Percentiles rank a stretch among this genome's conserved stretches.
These are phyloP conservation scores for Sycophaga agraensis DNA, from an alignment of 1,140 invertebrate species.

Conservation along the genomic window DNA sequence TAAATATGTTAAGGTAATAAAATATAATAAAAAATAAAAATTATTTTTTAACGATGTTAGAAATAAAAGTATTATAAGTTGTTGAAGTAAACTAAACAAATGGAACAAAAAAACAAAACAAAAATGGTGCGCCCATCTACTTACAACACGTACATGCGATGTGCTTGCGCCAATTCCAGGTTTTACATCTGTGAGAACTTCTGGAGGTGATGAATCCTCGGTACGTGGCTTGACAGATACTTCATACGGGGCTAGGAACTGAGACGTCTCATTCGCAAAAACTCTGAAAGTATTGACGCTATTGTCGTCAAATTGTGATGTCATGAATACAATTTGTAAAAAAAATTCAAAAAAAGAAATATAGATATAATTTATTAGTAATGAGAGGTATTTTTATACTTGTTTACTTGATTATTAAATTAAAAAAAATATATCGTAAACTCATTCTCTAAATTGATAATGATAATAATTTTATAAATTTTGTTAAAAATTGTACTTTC, in stretches of 20 bases:
- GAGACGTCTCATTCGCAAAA: conserved; percentile 74
- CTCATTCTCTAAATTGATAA: no score
- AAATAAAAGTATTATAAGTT: not conserved
- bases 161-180: conserved; percentile 49
- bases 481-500: no score
- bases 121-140: conserved; percentile 57
- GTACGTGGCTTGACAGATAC: conserved; percentile 62
- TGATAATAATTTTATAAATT: no score
- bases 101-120: conserved; percentile 31
- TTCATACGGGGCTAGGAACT: conserved; percentile 76
- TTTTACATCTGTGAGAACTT: conserved; percentile 49
- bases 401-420: no score
- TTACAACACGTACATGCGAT: conserved; percentile 60
- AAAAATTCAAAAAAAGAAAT: conserved; percentile 12
- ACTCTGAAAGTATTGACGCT: conserved; percentile 57
- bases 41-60: not conserved
- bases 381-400: no score
- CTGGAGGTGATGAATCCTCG: conserved; percentile 48
- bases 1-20: not conserved
- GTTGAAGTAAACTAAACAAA: conserved; percentile 13
- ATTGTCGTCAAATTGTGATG: conserved; percentile 24
- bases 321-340: conserved; percentile 18
- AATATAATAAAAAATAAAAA: conserved; percentile 29
- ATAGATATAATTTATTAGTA: not conserved
- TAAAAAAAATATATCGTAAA: no score